Conservation (phyloP, 1,140 invertebrate genomes). For the Leguminivora glycinivorella region DNA sequence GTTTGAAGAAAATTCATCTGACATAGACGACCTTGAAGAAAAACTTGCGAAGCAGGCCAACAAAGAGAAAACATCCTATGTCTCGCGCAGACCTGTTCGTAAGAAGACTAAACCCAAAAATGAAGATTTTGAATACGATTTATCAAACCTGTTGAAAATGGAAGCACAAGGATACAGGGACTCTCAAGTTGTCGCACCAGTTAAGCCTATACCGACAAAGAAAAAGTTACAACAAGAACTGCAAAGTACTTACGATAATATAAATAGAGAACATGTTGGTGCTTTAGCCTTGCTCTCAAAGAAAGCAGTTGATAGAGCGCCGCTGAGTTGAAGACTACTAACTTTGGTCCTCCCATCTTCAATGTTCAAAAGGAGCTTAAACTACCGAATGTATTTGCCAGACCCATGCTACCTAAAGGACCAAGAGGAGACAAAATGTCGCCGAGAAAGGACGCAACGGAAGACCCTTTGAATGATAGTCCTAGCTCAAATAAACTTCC, state of each 20-base stretch:
- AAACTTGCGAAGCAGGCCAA: conserved; percentile 47
- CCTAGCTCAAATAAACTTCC: conserved; percentile 34
- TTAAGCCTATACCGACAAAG: conserved; percentile 53
- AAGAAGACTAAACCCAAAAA: conserved; percentile 83
- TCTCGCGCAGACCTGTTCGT: conserved; percentile 79
- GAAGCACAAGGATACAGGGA: conserved; percentile 73
- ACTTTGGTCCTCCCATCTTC: conserved; percentile 45
- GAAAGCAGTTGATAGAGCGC: conserved; percentile 55
- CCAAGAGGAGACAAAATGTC: conserved; percentile 58
- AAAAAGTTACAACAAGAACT: conserved; percentile 54
- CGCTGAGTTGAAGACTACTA: conserved; percentile 62
- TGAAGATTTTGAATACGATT: conserved; percentile 85
- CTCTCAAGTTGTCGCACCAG: conserved; percentile 43
- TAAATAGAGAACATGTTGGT: conserved; percentile 64
- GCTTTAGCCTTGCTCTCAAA: conserved; percentile 58
- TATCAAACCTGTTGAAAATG: conserved; percentile 79
- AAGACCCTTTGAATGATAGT: conserved; percentile 43
- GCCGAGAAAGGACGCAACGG: conserved; percentile 57
- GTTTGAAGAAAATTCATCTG: conserved; percentile 74
- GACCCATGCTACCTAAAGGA: conserved; percentile 60
- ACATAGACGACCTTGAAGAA: conserved; percentile 66
- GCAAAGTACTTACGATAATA: conserved; percentile 50
- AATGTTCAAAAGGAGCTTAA: conserved; percentile 45
- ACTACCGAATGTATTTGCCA: conserved; percentile 54
- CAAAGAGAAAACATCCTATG: conserved; percentile 42